A percentile compares a stretch with the other conserved stretches of the same genome.
phyloP scores from a whole-genome alignment of 2,888 invertebrate genomes.

The Dicycla oo region DNA sequence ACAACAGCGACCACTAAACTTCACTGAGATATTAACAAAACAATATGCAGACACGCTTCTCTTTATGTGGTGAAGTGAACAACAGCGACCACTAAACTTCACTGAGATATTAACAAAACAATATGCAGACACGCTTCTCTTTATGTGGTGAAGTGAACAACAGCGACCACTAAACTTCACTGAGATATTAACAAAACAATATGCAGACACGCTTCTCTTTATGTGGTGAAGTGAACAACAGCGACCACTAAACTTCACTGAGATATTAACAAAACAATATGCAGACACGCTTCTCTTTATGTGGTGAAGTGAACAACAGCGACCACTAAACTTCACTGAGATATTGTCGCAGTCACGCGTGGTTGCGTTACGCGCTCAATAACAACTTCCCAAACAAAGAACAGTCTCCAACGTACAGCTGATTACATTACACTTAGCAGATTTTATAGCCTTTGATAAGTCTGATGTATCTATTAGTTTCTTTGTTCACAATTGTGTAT shows the following conservation, averaged over 20 bases:
- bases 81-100: background rate
- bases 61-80: background rate
- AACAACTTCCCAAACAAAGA: background rate
- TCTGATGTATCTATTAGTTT: background rate
- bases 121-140: background rate
- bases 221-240: background rate
- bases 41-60: background rate
- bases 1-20: background rate
- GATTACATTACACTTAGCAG: background rate
- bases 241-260: background rate
- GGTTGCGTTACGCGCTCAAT: background rate
- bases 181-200: background rate
- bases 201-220: no score
- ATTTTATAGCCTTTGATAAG: background rate
- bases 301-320: background rate
- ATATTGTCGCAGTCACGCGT: no score
- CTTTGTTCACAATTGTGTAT: constrained; percentile 10
- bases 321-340: background rate
- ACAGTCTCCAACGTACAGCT: background rate
- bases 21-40: background rate
- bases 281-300: no score
- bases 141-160: background rate
- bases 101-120: background rate
- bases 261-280: constrained; percentile 1
- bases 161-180: background rate